Evolutionary conservation across 2,888 invertebrate species (phyloP).

Genomic region (Dascillus cervinus): DNA sequence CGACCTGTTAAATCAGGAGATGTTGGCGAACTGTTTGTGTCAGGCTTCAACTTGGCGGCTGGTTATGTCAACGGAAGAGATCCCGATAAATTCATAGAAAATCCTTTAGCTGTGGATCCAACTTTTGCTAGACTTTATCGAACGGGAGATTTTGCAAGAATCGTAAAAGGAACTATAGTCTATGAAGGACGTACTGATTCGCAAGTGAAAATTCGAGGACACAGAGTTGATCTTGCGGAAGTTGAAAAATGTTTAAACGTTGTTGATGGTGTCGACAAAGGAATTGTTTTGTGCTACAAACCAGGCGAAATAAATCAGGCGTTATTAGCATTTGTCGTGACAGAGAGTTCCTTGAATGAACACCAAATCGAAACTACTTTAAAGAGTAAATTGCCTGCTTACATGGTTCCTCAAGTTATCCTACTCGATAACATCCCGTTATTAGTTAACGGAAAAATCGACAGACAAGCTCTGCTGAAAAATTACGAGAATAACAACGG

Average conservation of each 20-base stretch:
- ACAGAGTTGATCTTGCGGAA: slow-evolving; percentile 77
- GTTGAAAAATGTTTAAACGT: slow-evolving; percentile 66
- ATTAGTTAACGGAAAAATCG: slow-evolving; percentile 80
- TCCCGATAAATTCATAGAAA: slow-evolving; percentile 65
- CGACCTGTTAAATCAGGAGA: slow-evolving; percentile 63
- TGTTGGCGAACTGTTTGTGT: slow-evolving; percentile 75
- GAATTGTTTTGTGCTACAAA: slow-evolving; percentile 57
- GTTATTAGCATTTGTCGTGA: slow-evolving; percentile 57
- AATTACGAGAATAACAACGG: slow-evolving; percentile 67
- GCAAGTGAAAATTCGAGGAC: slow-evolving; percentile 76
- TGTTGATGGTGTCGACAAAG: slow-evolving; percentile 60
- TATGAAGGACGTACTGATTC: slow-evolving; percentile 82
- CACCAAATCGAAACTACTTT: slow-evolving; percentile 58
- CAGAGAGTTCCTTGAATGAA: slow-evolving; percentile 42
- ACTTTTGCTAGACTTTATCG: slow-evolving; percentile 66
- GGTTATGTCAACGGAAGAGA: slow-evolving; percentile 75
- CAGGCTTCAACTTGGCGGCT: slow-evolving; percentile 70
- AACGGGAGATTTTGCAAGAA: slow-evolving; percentile 76
- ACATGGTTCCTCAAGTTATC: slow-evolving; percentile 75
- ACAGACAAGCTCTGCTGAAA: slow-evolving; percentile 68
- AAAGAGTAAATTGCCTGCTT: slow-evolving; percentile 57
- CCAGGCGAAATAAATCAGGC: slow-evolving; percentile 65
- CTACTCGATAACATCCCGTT: slow-evolving; percentile 68
- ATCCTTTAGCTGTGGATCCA: slow-evolving; percentile 62
- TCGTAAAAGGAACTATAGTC: slow-evolving; percentile 56